Percentiles rank a stretch among this genome's conserved stretches.
Evolutionary conservation across 1,140 invertebrate genomes (phyloP).

Genomic region (Drosophila sulfurigaster): DNA sequence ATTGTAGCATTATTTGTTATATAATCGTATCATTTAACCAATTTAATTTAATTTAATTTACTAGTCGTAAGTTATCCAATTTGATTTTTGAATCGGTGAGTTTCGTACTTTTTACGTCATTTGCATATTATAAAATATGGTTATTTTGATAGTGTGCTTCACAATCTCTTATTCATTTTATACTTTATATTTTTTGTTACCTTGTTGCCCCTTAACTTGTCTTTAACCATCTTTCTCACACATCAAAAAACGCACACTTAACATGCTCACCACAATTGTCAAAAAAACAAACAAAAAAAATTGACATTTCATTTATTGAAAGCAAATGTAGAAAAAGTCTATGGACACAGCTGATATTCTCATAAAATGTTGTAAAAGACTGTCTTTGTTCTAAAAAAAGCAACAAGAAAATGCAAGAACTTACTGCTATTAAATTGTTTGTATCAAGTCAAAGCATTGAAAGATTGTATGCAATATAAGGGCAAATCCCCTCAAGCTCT

Average conservation of each 20-base stretch:
- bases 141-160: conserved; percentile 29
- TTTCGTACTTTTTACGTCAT: conserved; percentile 55
- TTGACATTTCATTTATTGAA: conserved; percentile 33
- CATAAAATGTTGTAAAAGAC: conserved; percentile 68
- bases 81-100: conserved; percentile 55
- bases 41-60: conserved; percentile 62
- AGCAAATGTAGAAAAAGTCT: conserved; percentile 43
- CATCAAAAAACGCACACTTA: conserved; percentile 50
- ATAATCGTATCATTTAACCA: conserved; percentile 62
- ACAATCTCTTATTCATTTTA: neutral
- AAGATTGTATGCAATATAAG: conserved; percentile 12
- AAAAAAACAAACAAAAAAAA: conserved; percentile 26
- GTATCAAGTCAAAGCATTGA: conserved; percentile 51
- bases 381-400: conserved; percentile 75
- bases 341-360: conserved; percentile 52
- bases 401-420: conserved; percentile 44
- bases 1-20: conserved; percentile 57
- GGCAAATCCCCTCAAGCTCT: conserved; percentile 15
- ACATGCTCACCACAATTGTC: conserved; percentile 61
- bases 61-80: conserved; percentile 41
- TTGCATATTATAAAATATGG: conserved; percentile 46
- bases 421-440: conserved; percentile 41
- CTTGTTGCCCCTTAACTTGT: conserved; percentile 4
- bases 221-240: conserved; percentile 34
- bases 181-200: conserved; percentile 6